phyloP scores from a whole-genome alignment of 2,888 invertebrate species.

The Idaea straminata region DNA sequence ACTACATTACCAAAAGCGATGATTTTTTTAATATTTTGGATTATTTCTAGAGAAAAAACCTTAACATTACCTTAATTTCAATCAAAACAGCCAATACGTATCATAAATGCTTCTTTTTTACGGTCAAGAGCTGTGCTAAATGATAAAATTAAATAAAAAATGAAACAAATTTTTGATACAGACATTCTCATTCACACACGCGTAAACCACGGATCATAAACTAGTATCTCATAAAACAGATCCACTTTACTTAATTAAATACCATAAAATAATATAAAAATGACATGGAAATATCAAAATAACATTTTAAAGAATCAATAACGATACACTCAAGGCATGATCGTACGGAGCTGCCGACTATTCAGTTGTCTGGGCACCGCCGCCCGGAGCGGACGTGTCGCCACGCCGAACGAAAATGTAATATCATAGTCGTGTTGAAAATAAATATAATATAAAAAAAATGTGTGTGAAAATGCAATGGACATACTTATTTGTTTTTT shows the following conservation, averaged over 20 bases:
- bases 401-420: constrained; percentile 53
- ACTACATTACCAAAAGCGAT: too few relatives aligned
- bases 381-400: constrained; percentile 53
- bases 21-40: too few relatives aligned
- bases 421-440: constrained; percentile 21
- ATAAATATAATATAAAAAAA: constrained; percentile 19
- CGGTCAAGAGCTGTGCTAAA: too few relatives aligned
- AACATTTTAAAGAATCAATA: constrained; percentile 79
- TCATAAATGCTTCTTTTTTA: too few relatives aligned
- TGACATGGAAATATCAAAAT: constrained; percentile 65
- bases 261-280: neutral
- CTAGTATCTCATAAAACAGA: neutral
- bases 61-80: too few relatives aligned
- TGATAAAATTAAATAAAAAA: too few relatives aligned
- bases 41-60: too few relatives aligned
- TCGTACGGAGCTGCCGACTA: constrained; percentile 38
- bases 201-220: too few relatives aligned
- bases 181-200: too few relatives aligned
- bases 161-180: too few relatives aligned
- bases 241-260: neutral
- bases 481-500: constrained; percentile 45
- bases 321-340: constrained; percentile 51
- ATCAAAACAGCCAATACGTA: too few relatives aligned
- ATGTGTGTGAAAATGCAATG: constrained; percentile 60
- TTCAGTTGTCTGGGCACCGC: constrained; percentile 68